phyloP scores from a whole-genome alignment of 2,113 vertebrate species.

The Agapornis roseicollis region DNA sequence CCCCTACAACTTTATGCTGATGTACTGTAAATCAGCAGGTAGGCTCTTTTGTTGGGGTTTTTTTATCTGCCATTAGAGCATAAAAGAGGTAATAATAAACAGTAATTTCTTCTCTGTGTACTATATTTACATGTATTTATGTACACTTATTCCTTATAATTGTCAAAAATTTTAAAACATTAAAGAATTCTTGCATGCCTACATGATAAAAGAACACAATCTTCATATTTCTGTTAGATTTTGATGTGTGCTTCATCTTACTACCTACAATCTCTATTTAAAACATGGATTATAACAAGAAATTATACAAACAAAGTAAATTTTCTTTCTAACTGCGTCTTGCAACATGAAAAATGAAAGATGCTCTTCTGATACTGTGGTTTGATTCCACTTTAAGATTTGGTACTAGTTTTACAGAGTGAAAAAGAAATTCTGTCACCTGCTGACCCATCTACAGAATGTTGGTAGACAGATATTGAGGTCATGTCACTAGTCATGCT shows the following conservation, averaged over 20 bases:
- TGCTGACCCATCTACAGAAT: neutral
- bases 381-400: neutral
- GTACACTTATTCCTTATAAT: neutral
- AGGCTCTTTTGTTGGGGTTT: neutral
- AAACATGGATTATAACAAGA: neutral
- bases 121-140: neutral
- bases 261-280: neutral
- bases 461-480: neutral
- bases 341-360: neutral
- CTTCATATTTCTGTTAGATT: neutral
- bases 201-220: neutral
- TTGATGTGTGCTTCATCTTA: neutral
- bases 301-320: neutral
- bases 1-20: neutral
- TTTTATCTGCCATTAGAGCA: constrained; percentile 10
- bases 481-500: neutral
- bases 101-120: neutral
- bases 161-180: neutral
- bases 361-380: neutral
- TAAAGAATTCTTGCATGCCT: neutral
- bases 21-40: neutral
- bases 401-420: neutral
- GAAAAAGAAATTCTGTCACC: neutral
- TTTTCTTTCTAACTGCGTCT: neutral
- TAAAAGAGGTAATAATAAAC: neutral